phyloP scores from a whole-genome alignment of 2,113 vertebrate species.

The Apaloderma vittatum region DNA sequence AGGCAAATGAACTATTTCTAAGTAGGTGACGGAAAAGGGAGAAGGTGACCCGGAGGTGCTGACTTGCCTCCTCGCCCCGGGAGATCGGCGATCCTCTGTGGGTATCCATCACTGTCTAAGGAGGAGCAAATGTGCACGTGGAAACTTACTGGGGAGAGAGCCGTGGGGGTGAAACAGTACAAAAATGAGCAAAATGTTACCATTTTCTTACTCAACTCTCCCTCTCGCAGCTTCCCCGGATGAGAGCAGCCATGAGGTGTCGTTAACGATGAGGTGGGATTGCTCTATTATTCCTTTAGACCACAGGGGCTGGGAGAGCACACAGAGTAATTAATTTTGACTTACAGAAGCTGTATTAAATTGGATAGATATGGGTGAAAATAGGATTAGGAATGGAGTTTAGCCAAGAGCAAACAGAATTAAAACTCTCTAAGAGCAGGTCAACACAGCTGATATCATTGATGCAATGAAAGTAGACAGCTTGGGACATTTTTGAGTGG shows the following conservation, averaged over 20 bases:
- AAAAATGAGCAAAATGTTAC: rapidly evolving
- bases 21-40: background rate
- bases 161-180: background rate
- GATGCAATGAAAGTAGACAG: constrained; percentile 34
- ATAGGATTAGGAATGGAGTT: constrained; percentile 79
- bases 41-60: background rate
- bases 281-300: background rate
- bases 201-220: background rate
- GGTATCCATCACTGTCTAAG: background rate
- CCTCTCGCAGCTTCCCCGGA: background rate
- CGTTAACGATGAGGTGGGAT: background rate
- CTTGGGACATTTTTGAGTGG: constrained; percentile 6
- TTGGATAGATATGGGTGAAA: constrained; percentile 78
- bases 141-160: background rate
- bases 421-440: constrained; percentile 48
- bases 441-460: constrained; percentile 13
- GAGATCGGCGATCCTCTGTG: background rate
- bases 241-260: background rate
- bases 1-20: background rate
- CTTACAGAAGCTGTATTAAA: constrained; percentile 78
- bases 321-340: constrained; percentile 77
- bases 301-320: background rate
- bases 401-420: constrained; percentile 75
- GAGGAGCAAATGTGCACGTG: background rate
- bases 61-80: background rate